Evolutionary conservation across 2,113 vertebrate genomes (phyloP).

Genomic region (Pseudonaja textilis): DNA sequence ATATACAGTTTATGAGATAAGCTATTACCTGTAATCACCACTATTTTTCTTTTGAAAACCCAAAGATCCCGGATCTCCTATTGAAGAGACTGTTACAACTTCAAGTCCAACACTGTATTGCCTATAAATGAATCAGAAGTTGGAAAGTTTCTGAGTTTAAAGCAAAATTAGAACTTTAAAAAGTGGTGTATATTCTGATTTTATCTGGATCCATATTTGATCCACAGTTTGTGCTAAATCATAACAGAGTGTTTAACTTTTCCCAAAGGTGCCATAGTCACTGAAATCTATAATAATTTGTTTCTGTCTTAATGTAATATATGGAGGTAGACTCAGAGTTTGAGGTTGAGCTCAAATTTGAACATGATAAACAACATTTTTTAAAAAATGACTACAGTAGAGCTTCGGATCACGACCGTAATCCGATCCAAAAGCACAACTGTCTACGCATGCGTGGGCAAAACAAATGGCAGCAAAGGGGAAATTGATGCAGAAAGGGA

Average conservation of each 20-base stretch:
- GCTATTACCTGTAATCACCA: constrained; percentile 91
- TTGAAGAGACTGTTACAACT: constrained; percentile 79
- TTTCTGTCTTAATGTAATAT: background rate
- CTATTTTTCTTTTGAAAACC: constrained; percentile 86
- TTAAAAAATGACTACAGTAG: background rate
- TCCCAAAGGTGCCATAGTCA: background rate
- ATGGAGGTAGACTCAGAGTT: background rate
- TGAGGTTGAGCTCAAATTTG: background rate
- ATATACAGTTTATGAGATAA: background rate
- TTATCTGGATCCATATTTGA: background rate
- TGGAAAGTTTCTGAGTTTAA: background rate
- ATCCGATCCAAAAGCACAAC: no score
- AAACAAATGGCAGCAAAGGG: no score
- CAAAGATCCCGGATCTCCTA: constrained; percentile 78
- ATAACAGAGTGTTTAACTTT: background rate
- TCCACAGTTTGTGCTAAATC: background rate
- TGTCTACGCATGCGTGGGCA: no score
- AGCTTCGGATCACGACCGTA: no score
- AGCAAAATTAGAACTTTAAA: background rate
- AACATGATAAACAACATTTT: background rate
- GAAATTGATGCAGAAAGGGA: no score
- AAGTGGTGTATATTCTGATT: background rate
- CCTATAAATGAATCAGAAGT: constrained; percentile 56
- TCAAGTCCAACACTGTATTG: constrained; percentile 96
- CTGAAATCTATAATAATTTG: background rate